These are phyloP conservation scores for Campylomormyrus numenius DNA, from an alignment of 2,113 vertebrate species.

Conservation along the genomic window DNA sequence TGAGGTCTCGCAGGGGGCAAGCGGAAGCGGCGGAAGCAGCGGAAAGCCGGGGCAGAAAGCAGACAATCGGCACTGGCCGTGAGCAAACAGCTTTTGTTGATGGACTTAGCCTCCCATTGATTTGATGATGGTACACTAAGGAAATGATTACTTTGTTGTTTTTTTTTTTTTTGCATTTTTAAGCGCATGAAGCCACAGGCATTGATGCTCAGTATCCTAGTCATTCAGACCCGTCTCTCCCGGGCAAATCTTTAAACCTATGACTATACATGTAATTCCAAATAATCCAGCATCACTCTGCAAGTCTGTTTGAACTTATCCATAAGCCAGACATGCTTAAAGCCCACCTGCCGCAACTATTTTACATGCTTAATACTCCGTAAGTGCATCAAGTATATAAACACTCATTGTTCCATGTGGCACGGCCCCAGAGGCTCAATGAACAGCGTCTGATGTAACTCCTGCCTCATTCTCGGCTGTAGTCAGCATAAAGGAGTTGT, in stretches of 20 bases:
- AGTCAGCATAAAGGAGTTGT: neutral
- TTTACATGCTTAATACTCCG: neutral
- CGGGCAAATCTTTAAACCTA: neutral
- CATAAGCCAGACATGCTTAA: neutral
- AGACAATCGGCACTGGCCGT: constrained; percentile 67
- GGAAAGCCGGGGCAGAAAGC: constrained; percentile 36
- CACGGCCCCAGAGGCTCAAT: neutral
- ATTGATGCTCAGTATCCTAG: constrained; percentile 20
- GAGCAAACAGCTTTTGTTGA: constrained; percentile 63
- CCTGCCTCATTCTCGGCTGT: neutral
- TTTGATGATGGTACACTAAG: constrained; percentile 53
- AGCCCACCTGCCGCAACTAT: neutral
- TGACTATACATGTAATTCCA: neutral
- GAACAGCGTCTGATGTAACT: neutral
- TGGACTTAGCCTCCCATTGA: constrained; percentile 65
- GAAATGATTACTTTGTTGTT: constrained; percentile 34
- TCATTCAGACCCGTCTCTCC: neutral
- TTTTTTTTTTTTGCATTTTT: constrained; percentile 44
- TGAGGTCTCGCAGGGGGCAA: constrained; percentile 56
- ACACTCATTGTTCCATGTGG: neutral
- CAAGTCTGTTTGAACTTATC: neutral
- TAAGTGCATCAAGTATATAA: neutral
- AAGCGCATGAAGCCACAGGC: constrained; percentile 43
- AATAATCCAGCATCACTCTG: neutral
- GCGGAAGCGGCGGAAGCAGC: constrained; percentile 44